Evolutionary conservation across 1,140 invertebrate genomes (phyloP), one percentile per base, ranked within the genome.

Genomic region (Drosophila equinoxialis): DNA sequence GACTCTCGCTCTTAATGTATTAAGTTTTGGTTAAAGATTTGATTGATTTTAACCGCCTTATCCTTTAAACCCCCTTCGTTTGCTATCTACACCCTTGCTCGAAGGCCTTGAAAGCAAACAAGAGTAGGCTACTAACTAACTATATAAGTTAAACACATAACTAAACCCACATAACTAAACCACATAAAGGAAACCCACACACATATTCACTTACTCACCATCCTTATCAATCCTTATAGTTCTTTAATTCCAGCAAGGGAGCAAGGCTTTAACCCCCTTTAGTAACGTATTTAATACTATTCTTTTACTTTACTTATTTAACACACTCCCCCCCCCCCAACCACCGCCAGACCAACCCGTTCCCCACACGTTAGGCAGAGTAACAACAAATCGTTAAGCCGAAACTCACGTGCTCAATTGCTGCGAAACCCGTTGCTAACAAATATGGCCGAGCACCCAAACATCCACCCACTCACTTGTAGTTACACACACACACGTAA

Each of bases 391-490:
- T 37, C 57, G 57, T 59, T 59, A 57, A 57, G 39, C n/a, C 55
- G 37, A 54, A 62, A 78, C 65, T 68, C 58, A 77, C 75, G 74
- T 77, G 68, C 75, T 77, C 35, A 41, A 65, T 75, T 85, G 69
- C 65, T 67, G 64, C 2, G 39, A 62, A n/a, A 60, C 66, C 66
- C 79, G 82, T 65, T 64, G 51, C 48, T 54, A 77, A 72, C 65
- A 72, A 90, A 85, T 67, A 86, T 83, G 86, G 86, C 86, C 74
- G 86, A 84, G 78, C 71, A 79, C 54, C 69, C 58, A 67, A 65
- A 65, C 55, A 57, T 51, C 51, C 69, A 71, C 51, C 71, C 64
- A 74, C 33, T 57, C 4, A 26, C 2, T 30, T 6, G 5, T 6
- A 30, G 4, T 30, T 33, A 62, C 30, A 62, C 42, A 63, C 39